Conservation (phyloP, 2,888 invertebrate genomes). For the Pecten maximus region DNA sequence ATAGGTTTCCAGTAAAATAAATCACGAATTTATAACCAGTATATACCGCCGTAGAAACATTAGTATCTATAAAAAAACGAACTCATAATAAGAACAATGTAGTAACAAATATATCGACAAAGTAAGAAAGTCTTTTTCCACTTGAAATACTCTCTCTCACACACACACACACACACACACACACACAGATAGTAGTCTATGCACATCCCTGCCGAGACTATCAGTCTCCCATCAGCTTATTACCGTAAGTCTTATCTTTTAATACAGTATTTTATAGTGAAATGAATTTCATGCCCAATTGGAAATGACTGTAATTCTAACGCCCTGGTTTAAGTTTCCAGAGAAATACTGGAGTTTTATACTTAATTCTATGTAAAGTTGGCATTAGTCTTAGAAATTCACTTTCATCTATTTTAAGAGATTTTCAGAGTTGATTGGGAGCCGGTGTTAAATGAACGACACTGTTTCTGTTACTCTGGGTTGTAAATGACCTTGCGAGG, state of each 20-base stretch:
- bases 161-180: no score
- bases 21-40: no score
- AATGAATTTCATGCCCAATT: constrained; percentile 21
- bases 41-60: no score
- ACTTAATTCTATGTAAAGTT: constrained; percentile 12
- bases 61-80: no score
- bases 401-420: constrained; percentile 33
- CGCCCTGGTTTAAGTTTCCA: neutral
- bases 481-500: constrained; percentile 23
- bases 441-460: neutral
- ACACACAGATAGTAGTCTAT: neutral
- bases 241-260: neutral
- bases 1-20: no score
- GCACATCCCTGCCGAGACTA: neutral
- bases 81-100: no score
- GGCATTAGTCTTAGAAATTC: neutral
- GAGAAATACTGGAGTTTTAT: neutral
- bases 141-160: no score
- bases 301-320: constrained; percentile 18
- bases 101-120: no score
- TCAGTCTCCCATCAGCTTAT: neutral
- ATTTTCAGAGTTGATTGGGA: neutral
- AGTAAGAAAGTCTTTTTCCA: no score
- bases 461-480: neutral
- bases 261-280: constrained; percentile 27